A percentile compares a stretch with the other conserved stretches of the same genome.
These are phyloP conservation scores for Bovichtus variegatus DNA, from an alignment of 2,797 vertebrate species.

Conservation along the genomic window DNA sequence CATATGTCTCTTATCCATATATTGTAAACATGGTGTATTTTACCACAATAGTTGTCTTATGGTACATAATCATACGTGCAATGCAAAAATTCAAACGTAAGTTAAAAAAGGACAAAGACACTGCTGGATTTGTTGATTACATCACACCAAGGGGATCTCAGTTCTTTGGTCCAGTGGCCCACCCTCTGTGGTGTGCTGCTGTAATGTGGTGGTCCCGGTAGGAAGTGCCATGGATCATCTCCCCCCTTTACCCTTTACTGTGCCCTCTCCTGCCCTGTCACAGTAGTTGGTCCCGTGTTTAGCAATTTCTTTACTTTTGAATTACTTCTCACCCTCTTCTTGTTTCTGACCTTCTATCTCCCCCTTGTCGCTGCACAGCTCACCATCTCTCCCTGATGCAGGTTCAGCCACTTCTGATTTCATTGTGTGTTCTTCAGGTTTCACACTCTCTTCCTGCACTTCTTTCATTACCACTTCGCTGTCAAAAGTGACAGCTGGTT, in stretches of 20 bases:
- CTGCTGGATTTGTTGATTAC: conserved; percentile 83
- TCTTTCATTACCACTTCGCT: conserved; percentile 39
- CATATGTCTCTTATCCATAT: conserved; percentile 81
- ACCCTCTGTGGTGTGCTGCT: conserved; percentile 81
- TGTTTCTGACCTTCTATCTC: conserved; percentile 43
- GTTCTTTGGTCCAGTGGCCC: conserved; percentile 85
- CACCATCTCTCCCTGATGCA: conserved; percentile 35
- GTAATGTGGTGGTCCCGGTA: conserved; percentile 79
- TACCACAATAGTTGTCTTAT: conserved; percentile 82
- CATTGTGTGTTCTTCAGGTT: conserved; percentile 48
- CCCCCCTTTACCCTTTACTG: conserved; percentile 64
- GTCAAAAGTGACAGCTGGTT: conserved; percentile 22
- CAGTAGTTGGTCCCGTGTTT: conserved; percentile 83
- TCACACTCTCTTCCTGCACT: conserved; percentile 42
- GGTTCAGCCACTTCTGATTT: conserved; percentile 37
- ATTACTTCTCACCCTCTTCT: conserved; percentile 66
- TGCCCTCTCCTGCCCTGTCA: conserved; percentile 75
- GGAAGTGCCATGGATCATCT: conserved; percentile 76
- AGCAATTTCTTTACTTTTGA: conserved; percentile 33
- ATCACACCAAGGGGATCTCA: conserved; percentile 79
- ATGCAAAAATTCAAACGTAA: conserved; percentile 80
- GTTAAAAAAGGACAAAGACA: conserved; percentile 83
- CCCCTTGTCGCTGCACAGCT: conserved; percentile 18
- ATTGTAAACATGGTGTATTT: conserved; percentile 84
- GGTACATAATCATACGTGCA: conserved; percentile 85